Conservation (phyloP, 2,888 invertebrate species). For the Mythimna ferrago region DNA sequence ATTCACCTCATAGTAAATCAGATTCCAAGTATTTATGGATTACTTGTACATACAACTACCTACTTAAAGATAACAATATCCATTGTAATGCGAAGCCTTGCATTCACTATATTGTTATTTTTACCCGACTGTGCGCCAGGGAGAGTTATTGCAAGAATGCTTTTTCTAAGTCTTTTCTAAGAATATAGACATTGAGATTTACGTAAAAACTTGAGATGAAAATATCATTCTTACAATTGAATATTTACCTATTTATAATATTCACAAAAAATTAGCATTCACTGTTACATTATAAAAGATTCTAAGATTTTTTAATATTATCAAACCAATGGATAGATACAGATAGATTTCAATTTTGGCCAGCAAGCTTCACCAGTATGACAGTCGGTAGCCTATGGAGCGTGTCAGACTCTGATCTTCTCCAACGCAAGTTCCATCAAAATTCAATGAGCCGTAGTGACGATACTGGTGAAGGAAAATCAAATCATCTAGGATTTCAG, state of each 20-base stretch:
- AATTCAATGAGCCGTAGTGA: too few species aligned
- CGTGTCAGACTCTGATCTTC: too few species aligned
- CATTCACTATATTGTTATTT: conserved; percentile 22
- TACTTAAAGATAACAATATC: conserved; percentile 21
- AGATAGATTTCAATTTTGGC: too few species aligned
- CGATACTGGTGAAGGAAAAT: too few species aligned
- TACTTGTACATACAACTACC: conserved; percentile 24
- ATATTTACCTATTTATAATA: neutral
- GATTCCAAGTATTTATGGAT: conserved; percentile 26
- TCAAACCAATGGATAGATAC: neutral
- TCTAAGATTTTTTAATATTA: neutral
- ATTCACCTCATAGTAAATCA: conserved; percentile 26
- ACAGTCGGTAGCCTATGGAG: too few species aligned
- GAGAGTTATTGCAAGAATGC: neutral
- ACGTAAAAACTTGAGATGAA: neutral
- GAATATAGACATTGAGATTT: neutral
- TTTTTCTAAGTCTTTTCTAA: conserved; percentile 29
- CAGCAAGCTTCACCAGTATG: too few species aligned
- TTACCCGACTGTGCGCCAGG: too few species aligned
- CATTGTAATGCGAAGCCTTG: conserved; percentile 32
- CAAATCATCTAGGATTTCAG: too few species aligned
- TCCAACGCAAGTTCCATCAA: too few species aligned
- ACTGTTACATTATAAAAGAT: neutral
- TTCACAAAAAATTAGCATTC: neutral
- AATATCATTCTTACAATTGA: neutral